These are phyloP conservation scores for Scolanthus callimorphus DNA, from an alignment of 92 coral and sea anemone species.

Conservation along the genomic window DNA sequence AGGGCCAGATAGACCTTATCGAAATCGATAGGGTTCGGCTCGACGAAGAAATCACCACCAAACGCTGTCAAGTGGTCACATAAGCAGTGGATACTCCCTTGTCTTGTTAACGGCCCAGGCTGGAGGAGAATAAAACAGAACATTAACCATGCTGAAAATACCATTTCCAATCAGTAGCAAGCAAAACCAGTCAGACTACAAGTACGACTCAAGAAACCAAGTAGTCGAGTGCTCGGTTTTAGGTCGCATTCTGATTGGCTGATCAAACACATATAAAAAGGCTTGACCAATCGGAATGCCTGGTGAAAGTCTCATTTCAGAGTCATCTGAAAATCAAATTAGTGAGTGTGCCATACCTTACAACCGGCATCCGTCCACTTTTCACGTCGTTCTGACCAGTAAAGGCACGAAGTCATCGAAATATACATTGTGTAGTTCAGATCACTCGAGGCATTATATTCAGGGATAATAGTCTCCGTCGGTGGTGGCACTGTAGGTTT, in stretches of 20 bases:
- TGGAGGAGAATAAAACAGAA: neutral
- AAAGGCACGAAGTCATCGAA: constrained; percentile 55
- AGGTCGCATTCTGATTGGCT: too few relatives aligned
- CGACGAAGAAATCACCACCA: constrained; percentile 81
- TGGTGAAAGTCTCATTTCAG: too few relatives aligned
- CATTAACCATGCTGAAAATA: too few relatives aligned
- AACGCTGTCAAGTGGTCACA: constrained; percentile 77
- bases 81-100: constrained; percentile 53
- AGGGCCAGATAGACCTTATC: constrained; percentile 72
- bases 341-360: constrained; percentile 41
- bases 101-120: constrained; percentile 14
- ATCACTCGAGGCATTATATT: constrained; percentile 44
- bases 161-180: too few relatives aligned
- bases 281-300: too few relatives aligned
- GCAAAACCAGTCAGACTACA: too few relatives aligned
- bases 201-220: too few relatives aligned
- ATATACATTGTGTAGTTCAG: constrained; percentile 62
- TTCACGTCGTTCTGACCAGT: constrained; percentile 65
- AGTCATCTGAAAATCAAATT: too few relatives aligned
- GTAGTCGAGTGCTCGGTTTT: too few relatives aligned
- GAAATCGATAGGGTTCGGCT: constrained; percentile 81
- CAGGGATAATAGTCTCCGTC: constrained; percentile 41
- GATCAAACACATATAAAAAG: too few relatives aligned
- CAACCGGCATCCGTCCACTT: constrained; percentile 70
- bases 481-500: constrained; percentile 66